Base-by-base conservation (phyloP, 2,888 invertebrate genomes). In the Scaptomyza flava region DNA sequence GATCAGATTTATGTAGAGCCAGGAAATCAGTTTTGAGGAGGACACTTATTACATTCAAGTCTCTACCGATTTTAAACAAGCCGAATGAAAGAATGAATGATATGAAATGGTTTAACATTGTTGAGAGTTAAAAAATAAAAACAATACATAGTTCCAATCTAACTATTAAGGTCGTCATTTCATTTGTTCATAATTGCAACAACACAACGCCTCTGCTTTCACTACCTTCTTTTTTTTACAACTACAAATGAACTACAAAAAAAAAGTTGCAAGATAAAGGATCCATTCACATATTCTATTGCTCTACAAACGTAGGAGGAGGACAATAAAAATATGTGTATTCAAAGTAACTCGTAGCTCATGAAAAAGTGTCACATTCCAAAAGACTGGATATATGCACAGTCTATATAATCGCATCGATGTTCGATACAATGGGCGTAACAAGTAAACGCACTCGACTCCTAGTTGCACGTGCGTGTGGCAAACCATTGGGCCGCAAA, bases 321-420 rank as follows among this genome's bases (percentile, higher is more conserved):
- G 41, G 27, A 38, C 72, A 68, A 72, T 72, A 60, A 50, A 34
- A 45, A 17, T 42, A 27, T 56, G 33, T 58, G 63, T 87, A 85
- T 85, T 89, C 86, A 89, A 89, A 89, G 58, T 82, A 85, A 72
- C 79, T 87, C 79, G 54, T 43, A 60, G 58, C 41, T 68, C 82
- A 88, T 83, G 87, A 51, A 83, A 72, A 63, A 68, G 27, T 73
- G 68, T 85, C 72, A 59, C 78, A 69, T 67, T 57, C 66, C 52
- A 14, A 51, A 60, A 57, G 43, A 51, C 48, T 51, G 8, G 0
- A 36, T 31, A 47, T 31, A 57, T 27, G 23, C 1, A 43, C 6
- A 36, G 41, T 7, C 9, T 36, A 17, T 46, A 41, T 34, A 65
- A 72, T 71, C 54, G 67, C 47, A 80, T 64, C 54, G 66, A 63